Percentiles rank a stretch among this genome's conserved stretches.
Conservation (phyloP, 2,797 vertebrate species). For the Gallinago solitaria region DNA sequence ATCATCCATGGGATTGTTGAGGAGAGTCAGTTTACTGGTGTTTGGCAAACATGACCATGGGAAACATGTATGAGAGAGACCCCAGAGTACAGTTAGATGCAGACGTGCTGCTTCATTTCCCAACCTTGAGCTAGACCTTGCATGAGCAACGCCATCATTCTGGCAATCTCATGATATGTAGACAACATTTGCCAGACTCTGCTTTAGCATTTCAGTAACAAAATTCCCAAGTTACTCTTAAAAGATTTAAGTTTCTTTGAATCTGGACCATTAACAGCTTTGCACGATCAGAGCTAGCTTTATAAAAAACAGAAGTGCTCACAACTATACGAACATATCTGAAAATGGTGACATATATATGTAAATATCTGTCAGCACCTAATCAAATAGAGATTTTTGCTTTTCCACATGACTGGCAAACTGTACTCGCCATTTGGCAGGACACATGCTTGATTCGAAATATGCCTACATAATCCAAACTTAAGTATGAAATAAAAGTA, state of each 20-base stretch:
- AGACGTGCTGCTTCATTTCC: background rate
- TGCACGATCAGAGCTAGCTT: background rate
- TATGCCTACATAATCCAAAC: background rate
- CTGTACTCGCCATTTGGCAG: background rate
- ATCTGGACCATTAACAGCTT: background rate
- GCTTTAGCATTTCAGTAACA: background rate
- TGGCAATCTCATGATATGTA: background rate
- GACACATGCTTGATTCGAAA: background rate
- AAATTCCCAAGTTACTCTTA: background rate
- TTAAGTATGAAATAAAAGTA: background rate
- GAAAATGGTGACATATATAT: background rate
- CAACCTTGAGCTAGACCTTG: background rate
- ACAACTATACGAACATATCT: background rate
- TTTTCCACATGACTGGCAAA: conserved; percentile 37
- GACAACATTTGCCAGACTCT: background rate
- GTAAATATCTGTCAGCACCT: conserved; percentile 15
- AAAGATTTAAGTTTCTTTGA: background rate
- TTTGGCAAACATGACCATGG: background rate
- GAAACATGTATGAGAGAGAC: rapidly evolving
- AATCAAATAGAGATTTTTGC: conserved; percentile 40
- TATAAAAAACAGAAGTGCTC: conserved; percentile 11
- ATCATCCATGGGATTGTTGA: background rate
- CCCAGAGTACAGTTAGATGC: background rate
- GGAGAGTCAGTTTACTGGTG: background rate
- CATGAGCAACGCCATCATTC: background rate